phyloP scores from a whole-genome alignment of 1,140 invertebrate genomes.

The Drosophila azteca region DNA sequence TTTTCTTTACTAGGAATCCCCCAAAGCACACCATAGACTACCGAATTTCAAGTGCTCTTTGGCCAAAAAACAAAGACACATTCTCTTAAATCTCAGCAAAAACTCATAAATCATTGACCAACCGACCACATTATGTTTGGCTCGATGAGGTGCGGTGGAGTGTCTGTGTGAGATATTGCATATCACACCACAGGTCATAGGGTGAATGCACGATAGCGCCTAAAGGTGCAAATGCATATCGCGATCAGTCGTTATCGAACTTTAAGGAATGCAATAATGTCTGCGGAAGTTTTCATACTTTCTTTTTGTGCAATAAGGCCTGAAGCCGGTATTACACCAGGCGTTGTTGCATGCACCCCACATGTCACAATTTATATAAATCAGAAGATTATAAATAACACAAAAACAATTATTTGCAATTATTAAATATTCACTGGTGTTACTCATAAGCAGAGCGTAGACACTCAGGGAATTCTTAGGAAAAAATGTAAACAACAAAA shows the following conservation, averaged over 20 bases:
- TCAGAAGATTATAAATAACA: constrained; percentile 15
- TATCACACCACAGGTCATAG: constrained; percentile 16
- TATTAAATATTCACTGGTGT: not conserved
- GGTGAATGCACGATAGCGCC: too few species aligned
- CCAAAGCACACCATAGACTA: too few species aligned
- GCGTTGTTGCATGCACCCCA: too few species aligned
- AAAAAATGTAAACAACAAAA: constrained; percentile 19
- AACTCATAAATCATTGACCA: constrained; percentile 18
- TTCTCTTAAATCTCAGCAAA: not conserved
- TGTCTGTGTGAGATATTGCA: not conserved
- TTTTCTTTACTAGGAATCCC: too few species aligned
- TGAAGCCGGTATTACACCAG: too few species aligned
- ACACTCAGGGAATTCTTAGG: constrained; percentile 19
- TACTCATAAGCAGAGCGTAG: constrained; percentile 16
- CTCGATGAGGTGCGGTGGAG: not conserved
- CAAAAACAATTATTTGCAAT: not conserved
- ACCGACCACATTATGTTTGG: not conserved
- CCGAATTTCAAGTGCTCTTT: not conserved
- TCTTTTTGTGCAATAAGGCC: too few species aligned
- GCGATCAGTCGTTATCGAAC: too few species aligned
- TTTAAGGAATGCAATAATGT: too few species aligned
- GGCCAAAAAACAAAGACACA: not conserved
- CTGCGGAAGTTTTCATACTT: too few species aligned
- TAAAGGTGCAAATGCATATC: too few species aligned
- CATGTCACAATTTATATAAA: constrained; percentile 9